These are phyloP conservation scores for Perodicticus potto DNA, from an alignment of 2,797 vertebrate genomes.

Conservation along the genomic window DNA sequence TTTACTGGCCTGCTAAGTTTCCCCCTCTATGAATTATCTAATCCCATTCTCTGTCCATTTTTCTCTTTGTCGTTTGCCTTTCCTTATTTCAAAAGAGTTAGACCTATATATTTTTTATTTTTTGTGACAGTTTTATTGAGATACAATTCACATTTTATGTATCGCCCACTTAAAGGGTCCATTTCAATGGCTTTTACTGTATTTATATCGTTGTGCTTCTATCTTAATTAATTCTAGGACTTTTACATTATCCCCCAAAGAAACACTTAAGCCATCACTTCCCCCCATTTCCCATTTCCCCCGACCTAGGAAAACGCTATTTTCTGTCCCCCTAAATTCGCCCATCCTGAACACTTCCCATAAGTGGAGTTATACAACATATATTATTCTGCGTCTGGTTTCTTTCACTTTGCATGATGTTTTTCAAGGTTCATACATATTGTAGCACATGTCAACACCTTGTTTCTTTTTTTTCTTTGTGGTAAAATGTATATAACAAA, in stretches of 20 bases:
- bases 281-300: background rate
- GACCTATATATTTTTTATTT: background rate
- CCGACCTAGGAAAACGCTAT: background rate
- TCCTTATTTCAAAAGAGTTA: background rate
- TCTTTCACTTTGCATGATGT: background rate
- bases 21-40: background rate
- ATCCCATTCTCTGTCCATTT: background rate
- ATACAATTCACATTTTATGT: background rate
- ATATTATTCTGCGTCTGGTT: background rate
- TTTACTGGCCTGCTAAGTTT: background rate
- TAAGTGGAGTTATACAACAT: background rate
- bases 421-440: background rate
- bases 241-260: background rate
- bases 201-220: background rate
- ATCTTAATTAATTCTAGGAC: background rate
- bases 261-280: background rate
- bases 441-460: background rate
- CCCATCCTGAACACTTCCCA: background rate
- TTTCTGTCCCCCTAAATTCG: background rate
- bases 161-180: background rate
- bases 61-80: background rate
- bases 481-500: background rate
- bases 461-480: background rate
- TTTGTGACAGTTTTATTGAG: background rate
- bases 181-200: rapidly evolving